A percentile compares a stretch with the other conserved stretches of the same genome.
These are phyloP conservation scores for Phaetusa simplex DNA, from an alignment of 2,113 vertebrate species.

Conservation along the genomic window DNA sequence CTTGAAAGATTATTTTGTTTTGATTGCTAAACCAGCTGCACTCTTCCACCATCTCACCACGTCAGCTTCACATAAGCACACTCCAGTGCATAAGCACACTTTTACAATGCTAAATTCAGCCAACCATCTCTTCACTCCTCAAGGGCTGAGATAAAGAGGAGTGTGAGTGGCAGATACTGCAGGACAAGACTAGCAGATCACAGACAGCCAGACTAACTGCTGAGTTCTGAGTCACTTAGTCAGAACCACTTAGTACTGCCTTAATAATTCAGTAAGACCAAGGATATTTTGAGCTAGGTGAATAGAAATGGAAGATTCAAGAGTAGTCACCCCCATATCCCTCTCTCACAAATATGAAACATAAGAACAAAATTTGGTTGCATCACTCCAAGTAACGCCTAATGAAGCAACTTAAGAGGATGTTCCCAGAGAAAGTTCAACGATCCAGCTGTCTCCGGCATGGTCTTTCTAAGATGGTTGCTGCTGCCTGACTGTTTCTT, in stretches of 20 bases:
- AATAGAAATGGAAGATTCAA: not conserved
- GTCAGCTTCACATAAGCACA: conserved; percentile 16
- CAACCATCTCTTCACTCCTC: not conserved
- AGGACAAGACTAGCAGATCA: not conserved
- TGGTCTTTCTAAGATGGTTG: not conserved
- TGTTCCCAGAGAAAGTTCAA: not conserved
- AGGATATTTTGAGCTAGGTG: not conserved
- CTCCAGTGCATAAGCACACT: conserved; percentile 6
- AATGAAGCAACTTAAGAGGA: not conserved
- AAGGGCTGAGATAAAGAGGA: not conserved
- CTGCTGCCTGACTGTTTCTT: not conserved
- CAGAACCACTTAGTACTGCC: not conserved
- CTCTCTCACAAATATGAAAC: not conserved
- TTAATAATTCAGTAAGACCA: not conserved
- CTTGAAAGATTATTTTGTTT: conserved; percentile 44
- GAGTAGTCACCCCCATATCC: not conserved
- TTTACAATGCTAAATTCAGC: not conserved
- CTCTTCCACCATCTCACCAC: conserved; percentile 9
- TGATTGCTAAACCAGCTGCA: conserved; percentile 18
- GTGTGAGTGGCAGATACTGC: not conserved
- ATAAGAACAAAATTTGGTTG: not conserved
- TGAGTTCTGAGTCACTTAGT: not conserved
- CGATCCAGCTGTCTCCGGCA: fast-evolving
- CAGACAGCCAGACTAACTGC: not conserved
- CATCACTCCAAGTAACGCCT: not conserved